Conservation (phyloP, 1,140 invertebrate species). For the Micrasema longulum region DNA sequence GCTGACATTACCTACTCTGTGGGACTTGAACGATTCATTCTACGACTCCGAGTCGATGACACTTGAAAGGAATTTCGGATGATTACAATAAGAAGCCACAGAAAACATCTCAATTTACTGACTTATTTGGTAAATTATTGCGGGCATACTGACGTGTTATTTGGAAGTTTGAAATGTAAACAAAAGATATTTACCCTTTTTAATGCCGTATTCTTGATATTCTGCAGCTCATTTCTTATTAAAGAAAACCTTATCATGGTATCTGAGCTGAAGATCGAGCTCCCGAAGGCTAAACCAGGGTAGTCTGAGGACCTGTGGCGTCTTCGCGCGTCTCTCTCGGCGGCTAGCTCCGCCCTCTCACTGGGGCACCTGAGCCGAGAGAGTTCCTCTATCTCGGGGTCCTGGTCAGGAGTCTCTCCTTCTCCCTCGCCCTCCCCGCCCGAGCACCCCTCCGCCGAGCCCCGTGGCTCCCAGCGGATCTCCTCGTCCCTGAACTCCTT, state of each 20-base stretch:
- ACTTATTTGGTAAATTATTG: not conserved
- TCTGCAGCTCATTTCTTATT: constrained; percentile 96
- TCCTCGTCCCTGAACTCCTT: constrained; percentile 39
- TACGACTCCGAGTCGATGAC: constrained; percentile 11
- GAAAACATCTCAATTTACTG: not conserved
- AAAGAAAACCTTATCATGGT: constrained; percentile 98
- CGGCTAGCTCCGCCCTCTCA: constrained; percentile 87
- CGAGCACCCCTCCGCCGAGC: constrained; percentile 62
- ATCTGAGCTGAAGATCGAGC: constrained; percentile 94
- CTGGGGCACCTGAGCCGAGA: constrained; percentile 87
- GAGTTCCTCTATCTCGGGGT: constrained; percentile 82
- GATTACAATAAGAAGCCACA: not conserved
- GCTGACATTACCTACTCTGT: not conserved
- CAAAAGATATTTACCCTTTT: constrained; percentile 86
- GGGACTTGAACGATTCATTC: not conserved
- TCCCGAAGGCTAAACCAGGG: constrained; percentile 90
- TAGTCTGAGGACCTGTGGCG: constrained; percentile 87
- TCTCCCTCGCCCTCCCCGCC: constrained; percentile 60
- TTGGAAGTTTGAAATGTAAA: constrained; percentile 5
- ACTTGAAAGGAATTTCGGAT: constrained; percentile 18
- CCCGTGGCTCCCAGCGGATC: constrained; percentile 42
- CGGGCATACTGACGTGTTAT: not conserved
- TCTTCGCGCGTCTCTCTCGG: constrained; percentile 82
- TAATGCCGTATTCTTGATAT: constrained; percentile 95
- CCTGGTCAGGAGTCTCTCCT: constrained; percentile 69